Evolutionary conservation across 2,888 invertebrate species (phyloP).

Genomic region (Callosobruchus maculatus): DNA sequence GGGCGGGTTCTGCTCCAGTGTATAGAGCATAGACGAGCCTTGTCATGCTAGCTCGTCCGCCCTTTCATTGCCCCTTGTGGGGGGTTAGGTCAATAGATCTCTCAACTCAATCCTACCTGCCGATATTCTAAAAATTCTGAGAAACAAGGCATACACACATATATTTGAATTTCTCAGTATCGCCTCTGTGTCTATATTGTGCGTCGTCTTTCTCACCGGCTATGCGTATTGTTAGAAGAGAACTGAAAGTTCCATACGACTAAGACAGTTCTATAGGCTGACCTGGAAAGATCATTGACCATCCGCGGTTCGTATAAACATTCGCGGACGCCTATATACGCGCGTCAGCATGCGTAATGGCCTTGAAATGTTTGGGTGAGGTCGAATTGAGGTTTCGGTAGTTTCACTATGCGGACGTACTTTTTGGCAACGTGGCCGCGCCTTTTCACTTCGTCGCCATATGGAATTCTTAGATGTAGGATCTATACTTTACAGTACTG

Average conservation of each 20-base stretch:
- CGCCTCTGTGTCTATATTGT: neutral
- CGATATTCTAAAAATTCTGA: too few relatives aligned
- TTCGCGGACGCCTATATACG: neutral
- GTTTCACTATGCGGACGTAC: neutral
- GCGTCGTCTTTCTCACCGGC: neutral
- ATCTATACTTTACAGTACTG: too few relatives aligned
- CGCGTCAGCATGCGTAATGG: neutral
- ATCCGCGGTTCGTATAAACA: neutral
- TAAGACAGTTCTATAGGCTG: neutral
- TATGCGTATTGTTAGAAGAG: neutral
- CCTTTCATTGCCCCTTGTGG: too few relatives aligned
- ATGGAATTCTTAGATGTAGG: neutral
- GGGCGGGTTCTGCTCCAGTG: too few relatives aligned
- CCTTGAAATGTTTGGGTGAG: neutral
- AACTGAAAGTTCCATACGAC: neutral
- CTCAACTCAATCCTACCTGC: too few relatives aligned
- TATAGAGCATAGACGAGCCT: too few relatives aligned
- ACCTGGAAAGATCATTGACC: neutral
- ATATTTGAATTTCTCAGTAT: neutral
- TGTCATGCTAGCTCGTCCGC: too few relatives aligned
- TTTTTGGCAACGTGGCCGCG: neutral
- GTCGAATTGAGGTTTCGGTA: neutral
- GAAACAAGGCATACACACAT: too few relatives aligned
- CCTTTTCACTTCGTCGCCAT: neutral
- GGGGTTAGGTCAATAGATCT: too few relatives aligned